phyloP scores from a whole-genome alignment of 2,888 invertebrate genomes.

The Boloria euphrosyne region DNA sequence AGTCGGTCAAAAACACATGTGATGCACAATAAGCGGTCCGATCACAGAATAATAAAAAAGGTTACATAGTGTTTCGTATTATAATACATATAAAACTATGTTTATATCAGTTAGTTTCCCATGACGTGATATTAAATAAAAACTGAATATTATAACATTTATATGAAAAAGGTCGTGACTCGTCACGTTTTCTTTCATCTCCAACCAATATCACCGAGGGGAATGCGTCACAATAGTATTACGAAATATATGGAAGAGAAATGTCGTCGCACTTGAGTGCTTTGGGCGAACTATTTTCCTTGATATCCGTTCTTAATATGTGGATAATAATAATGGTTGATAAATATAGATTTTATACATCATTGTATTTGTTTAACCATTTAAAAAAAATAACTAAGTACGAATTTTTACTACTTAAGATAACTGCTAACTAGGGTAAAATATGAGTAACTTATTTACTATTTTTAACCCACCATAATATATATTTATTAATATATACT shows the following conservation, averaged over 20 bases:
- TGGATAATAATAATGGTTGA: too few species aligned
- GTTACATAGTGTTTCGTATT: background rate
- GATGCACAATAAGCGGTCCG: too few species aligned
- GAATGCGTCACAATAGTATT: conserved; percentile 16
- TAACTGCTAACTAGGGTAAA: too few species aligned
- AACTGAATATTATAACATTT: conserved; percentile 10
- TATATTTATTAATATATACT: too few species aligned
- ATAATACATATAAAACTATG: background rate
- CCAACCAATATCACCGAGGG: conserved; percentile 14
- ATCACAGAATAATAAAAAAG: background rate
- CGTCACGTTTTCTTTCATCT: conserved; percentile 12
- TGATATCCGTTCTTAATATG: background rate
- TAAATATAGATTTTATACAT: too few species aligned
- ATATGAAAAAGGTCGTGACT: background rate
- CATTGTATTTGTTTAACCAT: background rate
- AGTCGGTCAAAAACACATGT: too few species aligned
- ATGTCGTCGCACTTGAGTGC: background rate
- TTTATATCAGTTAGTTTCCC: background rate
- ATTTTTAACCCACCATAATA: too few species aligned
- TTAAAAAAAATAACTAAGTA: background rate
- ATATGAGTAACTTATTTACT: too few species aligned
- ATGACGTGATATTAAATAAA: conserved; percentile 10
- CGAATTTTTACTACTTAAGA: too few species aligned
- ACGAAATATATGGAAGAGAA: conserved; percentile 20
- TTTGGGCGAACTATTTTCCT: too few species aligned